phyloP scores from a whole-genome alignment of 1,140 invertebrate genomes.

The Paracyclopina nana region DNA sequence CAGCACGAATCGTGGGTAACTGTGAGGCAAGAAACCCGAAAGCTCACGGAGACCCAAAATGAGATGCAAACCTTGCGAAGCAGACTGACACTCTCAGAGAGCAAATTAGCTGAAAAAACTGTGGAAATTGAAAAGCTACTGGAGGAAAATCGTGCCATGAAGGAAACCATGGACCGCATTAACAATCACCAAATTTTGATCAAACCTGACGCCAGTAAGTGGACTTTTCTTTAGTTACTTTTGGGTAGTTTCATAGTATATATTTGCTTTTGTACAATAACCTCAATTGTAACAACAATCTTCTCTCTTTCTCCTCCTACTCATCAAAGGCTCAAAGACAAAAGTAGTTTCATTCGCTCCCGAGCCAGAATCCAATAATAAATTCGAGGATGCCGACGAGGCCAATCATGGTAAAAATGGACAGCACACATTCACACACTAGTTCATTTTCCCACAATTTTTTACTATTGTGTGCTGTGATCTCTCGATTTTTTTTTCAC shows the following conservation, averaged over 20 bases:
- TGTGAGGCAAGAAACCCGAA: slow-evolving; percentile 8
- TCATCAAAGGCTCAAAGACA: no score
- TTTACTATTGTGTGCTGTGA: neutral
- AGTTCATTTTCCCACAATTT: neutral
- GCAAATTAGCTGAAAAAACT: slow-evolving; percentile 6
- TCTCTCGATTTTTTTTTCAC: neutral
- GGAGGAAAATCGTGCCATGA: slow-evolving; percentile 1
- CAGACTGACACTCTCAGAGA: neutral
- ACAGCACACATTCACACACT: neutral
- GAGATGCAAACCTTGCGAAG: slow-evolving; percentile 12
- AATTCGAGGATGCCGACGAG: neutral
- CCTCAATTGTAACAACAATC: no score
- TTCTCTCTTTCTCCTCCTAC: no score
- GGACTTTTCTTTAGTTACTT: neutral
- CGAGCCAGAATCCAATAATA: neutral
- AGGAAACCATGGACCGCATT: slow-evolving; percentile 3
- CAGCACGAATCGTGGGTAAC: slow-evolving; percentile 17
- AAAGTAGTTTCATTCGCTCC: neutral
- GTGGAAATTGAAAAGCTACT: neutral
- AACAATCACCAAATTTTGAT: neutral
- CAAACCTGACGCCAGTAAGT: neutral
- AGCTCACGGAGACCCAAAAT: slow-evolving; percentile 3
- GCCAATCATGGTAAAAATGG: neutral
- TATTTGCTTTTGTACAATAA: neutral
- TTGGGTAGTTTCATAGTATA: neutral